Evolutionary conservation across 2,888 invertebrate species (phyloP).

Genomic region (Endotricha flammealis): DNA sequence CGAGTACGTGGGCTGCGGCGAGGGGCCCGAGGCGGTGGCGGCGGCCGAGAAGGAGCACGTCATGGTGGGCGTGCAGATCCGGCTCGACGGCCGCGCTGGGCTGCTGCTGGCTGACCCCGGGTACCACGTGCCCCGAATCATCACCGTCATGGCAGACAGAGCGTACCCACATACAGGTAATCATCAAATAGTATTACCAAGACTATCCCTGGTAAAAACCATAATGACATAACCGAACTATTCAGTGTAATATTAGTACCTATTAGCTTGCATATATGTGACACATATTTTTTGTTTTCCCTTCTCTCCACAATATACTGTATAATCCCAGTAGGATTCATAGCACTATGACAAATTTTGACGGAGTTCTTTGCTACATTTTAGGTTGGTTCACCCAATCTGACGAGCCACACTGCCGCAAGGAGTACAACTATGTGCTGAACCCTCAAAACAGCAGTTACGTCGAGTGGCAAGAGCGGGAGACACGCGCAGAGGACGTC

Average conservation of each 20-base stretch:
- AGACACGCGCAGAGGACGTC: conserved; percentile 79
- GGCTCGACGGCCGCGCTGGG: conserved; percentile 85
- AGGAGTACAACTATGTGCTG: conserved; percentile 90
- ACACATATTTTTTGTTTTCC: no score
- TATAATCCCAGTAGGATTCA: no score
- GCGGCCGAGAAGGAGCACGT: conserved; percentile 93
- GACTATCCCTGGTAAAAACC: no score
- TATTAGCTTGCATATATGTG: no score
- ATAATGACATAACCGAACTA: no score
- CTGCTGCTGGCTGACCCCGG: conserved; percentile 92
- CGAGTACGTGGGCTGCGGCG: conserved; percentile 77
- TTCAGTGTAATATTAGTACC: no score
- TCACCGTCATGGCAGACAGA: conserved; percentile 92
- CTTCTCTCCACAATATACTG: no score
- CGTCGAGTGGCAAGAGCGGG: conserved; percentile 90
- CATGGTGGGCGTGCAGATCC: conserved; percentile 85
- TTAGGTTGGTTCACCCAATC: conserved; percentile 91
- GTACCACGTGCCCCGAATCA: conserved; percentile 91
- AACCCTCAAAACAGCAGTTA: conserved; percentile 83
- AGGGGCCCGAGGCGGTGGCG: conserved; percentile 76
- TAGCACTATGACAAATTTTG: no score
- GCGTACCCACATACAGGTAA: conserved; percentile 91
- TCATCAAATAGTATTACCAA: conserved; percentile 14
- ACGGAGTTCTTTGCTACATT: neutral
- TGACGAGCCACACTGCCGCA: conserved; percentile 84